Evolutionary conservation across 2,888 invertebrate genomes (phyloP), one percentile per base, ranked within the genome.

Genomic region (Plebejus anna): DNA sequence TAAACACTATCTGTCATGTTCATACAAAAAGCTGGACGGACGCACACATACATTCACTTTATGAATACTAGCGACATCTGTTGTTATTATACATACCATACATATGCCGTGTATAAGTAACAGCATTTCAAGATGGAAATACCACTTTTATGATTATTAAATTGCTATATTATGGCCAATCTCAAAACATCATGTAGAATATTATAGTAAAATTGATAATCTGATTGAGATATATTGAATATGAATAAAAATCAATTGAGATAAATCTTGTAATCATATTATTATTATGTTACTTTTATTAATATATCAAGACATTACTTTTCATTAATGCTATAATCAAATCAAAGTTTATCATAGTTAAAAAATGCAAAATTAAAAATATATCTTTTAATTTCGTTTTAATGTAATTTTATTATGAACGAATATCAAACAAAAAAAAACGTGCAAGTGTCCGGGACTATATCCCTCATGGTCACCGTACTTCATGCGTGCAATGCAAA

Each of bases 401-500:
- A 51, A 11, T 51, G 51, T 51, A 1, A 51, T 13, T 51, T 51
- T 1, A 51, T 51, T 55, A 55, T 16, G 22, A 22, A 22, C 22
- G 22, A 22, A 22, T 22, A 22, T 22, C 22, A 22, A 22, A 22
- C 22, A 22, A 22, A 22, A 22, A 22, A 22, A 22, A 59, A 59
- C 22, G 22, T 59, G 7, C 59, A 59, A 59, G 66, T 66, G 66
- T 66, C 32, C 32, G 32, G 5, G 28, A 1, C 32, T 4, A 22
- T 22, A 22, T 22, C 22, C 22, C 22, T 16, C 28, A 66, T 66
- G 13, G 66, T 66, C 66, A 36, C 66, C 32, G 32, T 66, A 66
- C 32, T 66, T 66, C 47, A 13, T 72, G 72, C 70, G 76, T 76
- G 75, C 76, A 73, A 73, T 42, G 59, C 28, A 66, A 66, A 36